Evolutionary conservation across 2,888 invertebrate genomes (phyloP).

Genomic region (Xestia c-nigrum): DNA sequence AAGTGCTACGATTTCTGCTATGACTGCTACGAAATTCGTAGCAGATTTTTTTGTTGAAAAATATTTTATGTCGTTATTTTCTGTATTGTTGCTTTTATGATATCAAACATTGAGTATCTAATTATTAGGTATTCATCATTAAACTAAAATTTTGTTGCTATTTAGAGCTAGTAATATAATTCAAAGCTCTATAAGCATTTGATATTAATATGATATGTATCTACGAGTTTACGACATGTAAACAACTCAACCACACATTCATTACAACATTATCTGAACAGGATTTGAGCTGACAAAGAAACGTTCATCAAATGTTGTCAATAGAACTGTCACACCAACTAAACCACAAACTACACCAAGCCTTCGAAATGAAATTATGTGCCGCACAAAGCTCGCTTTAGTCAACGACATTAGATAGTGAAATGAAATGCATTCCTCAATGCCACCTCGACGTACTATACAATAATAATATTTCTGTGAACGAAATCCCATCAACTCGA

Average conservation of each 20-base stretch:
- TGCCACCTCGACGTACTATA: conserved; percentile 64
- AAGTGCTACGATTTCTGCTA: neutral
- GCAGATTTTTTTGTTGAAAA: conserved; percentile 1
- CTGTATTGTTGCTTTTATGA: neutral
- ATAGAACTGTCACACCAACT: conserved; percentile 50
- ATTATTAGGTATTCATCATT: neutral
- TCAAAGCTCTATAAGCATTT: neutral
- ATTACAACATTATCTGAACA: conserved; percentile 28
- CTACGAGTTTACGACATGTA: neutral
- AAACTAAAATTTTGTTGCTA: neutral
- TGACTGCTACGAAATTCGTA: neutral
- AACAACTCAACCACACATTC: conserved; percentile 3
- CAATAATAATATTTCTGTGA: conserved; percentile 69
- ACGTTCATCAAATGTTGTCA: conserved; percentile 46
- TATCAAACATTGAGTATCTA: neutral
- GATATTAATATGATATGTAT: neutral
- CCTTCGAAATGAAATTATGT: conserved; percentile 54
- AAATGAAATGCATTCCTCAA: conserved; percentile 70
- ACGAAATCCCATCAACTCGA: conserved; percentile 73
- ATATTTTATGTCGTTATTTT: neutral
- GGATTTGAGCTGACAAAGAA: conserved; percentile 34
- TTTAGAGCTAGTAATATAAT: neutral
- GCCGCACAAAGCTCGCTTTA: conserved; percentile 49
- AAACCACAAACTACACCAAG: conserved; percentile 35
- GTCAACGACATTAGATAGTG: conserved; percentile 62